Evolutionary conservation across 2,888 invertebrate species (phyloP).

Genomic region (Phania funesta): DNA sequence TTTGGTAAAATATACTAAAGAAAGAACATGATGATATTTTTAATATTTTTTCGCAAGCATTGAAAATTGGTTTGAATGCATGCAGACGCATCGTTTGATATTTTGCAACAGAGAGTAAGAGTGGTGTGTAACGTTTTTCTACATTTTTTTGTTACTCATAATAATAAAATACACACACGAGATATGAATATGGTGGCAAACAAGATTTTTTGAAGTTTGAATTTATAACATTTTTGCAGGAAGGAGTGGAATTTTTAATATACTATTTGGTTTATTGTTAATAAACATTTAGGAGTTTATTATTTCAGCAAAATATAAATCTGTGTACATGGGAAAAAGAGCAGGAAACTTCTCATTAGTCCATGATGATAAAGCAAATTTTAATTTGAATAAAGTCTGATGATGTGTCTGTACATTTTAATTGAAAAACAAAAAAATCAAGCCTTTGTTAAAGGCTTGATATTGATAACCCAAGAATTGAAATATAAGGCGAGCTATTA

Average conservation of each 20-base stretch:
- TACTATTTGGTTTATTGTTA: slow-evolving; percentile 27
- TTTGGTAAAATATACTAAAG: slow-evolving; percentile 1
- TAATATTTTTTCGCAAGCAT: slow-evolving; percentile 51
- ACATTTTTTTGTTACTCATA: neutral
- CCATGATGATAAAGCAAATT: neutral
- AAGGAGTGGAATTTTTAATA: slow-evolving; percentile 38
- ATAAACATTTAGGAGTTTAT: slow-evolving; percentile 52
- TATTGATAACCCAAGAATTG: neutral
- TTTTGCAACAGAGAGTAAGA: slow-evolving; percentile 50
- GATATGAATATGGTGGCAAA: neutral
- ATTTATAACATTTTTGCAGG: neutral
- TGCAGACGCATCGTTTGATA: slow-evolving; percentile 69
- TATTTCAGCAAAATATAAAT: slow-evolving; percentile 13
- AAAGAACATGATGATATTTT: slow-evolving; percentile 19
- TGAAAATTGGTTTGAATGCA: slow-evolving; percentile 64
- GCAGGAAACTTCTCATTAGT: slow-evolving; percentile 17
- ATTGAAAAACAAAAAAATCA: neutral
- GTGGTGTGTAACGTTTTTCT: slow-evolving; percentile 2
- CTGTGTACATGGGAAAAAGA: neutral
- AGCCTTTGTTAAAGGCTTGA: neutral
- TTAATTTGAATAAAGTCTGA: neutral
- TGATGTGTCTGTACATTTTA: neutral
- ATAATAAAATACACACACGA: neutral
- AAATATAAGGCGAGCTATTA: too few species aligned
- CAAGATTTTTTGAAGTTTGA: slow-evolving; percentile 17